phyloP scores from a whole-genome alignment of 2,888 invertebrate species.

The Euspilapteryx auroguttella region DNA sequence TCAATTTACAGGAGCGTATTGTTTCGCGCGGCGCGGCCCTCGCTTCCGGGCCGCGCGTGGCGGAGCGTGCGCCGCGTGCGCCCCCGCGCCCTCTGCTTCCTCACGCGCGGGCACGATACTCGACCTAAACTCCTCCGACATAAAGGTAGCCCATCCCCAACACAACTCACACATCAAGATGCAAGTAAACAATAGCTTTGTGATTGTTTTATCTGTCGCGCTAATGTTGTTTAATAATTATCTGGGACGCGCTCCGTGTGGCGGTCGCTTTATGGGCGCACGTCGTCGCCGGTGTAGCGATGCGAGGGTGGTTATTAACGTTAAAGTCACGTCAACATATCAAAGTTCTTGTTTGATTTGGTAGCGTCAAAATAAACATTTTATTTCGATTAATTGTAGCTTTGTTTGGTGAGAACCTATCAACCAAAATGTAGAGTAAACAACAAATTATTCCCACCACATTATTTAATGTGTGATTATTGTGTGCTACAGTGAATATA shows the following conservation, averaged over 20 bases:
- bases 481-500: too few relatives aligned
- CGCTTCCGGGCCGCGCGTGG: constrained; percentile 50
- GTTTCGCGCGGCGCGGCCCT: constrained; percentile 37
- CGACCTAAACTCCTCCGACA: too few relatives aligned
- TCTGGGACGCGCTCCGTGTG: constrained; percentile 35
- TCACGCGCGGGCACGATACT: too few relatives aligned
- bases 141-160: too few relatives aligned
- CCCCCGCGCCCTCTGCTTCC: constrained; percentile 27
- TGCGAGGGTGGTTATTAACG: constrained; percentile 25
- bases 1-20: constrained; percentile 54
- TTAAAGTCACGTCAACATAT: constrained; percentile 23
- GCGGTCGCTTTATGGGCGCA: constrained; percentile 26
- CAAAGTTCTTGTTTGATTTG: constrained; percentile 5
- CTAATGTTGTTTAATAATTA: constrained; percentile 54
- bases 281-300: constrained; percentile 18
- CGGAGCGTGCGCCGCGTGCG: constrained; percentile 42
- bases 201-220: constrained; percentile 45
- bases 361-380: too few relatives aligned
- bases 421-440: too few relatives aligned
- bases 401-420: too few relatives aligned
- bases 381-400: too few relatives aligned
- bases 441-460: too few relatives aligned
- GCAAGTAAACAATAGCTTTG: too few relatives aligned
- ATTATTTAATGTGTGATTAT: too few relatives aligned
- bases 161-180: too few relatives aligned